Evolutionary conservation across 2,888 invertebrate species (phyloP), one percentile per base, ranked within the genome.

Genomic region (Leptopilina syphax): DNA sequence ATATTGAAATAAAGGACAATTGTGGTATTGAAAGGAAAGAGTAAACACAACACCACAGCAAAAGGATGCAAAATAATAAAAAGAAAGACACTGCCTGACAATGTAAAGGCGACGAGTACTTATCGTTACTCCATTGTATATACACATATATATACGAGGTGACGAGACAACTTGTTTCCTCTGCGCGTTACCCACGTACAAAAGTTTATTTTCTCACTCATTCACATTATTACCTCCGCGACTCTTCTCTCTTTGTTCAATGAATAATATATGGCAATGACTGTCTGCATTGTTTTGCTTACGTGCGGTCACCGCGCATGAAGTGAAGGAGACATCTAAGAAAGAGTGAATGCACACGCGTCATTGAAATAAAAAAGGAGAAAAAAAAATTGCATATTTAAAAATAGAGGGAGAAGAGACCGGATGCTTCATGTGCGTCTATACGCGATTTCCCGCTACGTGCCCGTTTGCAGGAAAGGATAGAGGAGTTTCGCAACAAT

Each of bases 361-460:
- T 57, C 85, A 90, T 89, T 90, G 90, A 89, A 89, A 18, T 34
- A 54, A 18, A 8, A 63, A 6, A 44, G 5, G 34, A 34, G 34
- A 60, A 12, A 54, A 60, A 24, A 50, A 50, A 76, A 70, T 18
- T 34, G 34, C 76, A 81, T 65, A 77, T 77, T 78, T 77, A 65
- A 77, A 79, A 50, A 73, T 57, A 80, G 65, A 79, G 44, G 79
- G 77, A 77, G 73, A 65, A 76, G 65, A 47, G 84, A 90, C 90
- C 90, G 90, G 90, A 90, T 90, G 90, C 89, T 90, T 89, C 84
- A 86, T 84, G 85, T 85, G 86, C 83, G 81, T 86, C 89, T 90
- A 90, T 89, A 89, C 88, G 90, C 90, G 89, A 90, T 91, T 90
- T 90, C 90, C 90, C 91, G 91, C 89, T 91, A 91, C 91, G 91